Evolutionary conservation across 1,140 invertebrate genomes (phyloP).

Genomic region (Caerostris darwini): DNA sequence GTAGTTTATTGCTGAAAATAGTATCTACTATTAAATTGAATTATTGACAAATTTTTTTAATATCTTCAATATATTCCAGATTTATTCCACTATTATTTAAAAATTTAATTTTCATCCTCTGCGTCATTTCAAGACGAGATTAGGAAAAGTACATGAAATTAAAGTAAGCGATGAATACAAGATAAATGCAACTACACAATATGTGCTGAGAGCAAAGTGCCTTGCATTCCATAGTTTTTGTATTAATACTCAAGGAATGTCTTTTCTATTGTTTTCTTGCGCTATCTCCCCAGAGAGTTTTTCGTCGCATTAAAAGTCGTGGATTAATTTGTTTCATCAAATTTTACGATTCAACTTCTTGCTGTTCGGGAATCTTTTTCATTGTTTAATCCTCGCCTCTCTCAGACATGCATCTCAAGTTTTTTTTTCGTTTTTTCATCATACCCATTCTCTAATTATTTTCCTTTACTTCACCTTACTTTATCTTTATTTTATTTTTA

Average conservation of each 20-base stretch:
- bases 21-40: too few relatives aligned
- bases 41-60: too few relatives aligned
- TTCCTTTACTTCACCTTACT: neutral
- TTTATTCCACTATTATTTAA: neutral
- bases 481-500: neutral
- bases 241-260: constrained; percentile 1
- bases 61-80: too few relatives aligned
- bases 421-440: constrained; percentile 6
- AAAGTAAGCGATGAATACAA: neutral
- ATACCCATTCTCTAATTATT: constrained; percentile 6
- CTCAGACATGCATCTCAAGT: neutral
- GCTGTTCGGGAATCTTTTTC: constrained; percentile 28
- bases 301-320: constrained; percentile 51
- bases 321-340: constrained; percentile 71
- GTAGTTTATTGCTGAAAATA: too few relatives aligned
- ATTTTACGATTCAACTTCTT: constrained; percentile 55
- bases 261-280: neutral
- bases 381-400: constrained; percentile 25
- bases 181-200: neutral
- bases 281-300: neutral
- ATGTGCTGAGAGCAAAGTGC: neutral
- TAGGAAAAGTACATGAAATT: neutral
- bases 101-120: constrained; percentile 5
- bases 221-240: constrained; percentile 17
- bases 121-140: neutral